phyloP scores from a whole-genome alignment of 1,140 invertebrate genomes.

The Bemisia tabaci region DNA sequence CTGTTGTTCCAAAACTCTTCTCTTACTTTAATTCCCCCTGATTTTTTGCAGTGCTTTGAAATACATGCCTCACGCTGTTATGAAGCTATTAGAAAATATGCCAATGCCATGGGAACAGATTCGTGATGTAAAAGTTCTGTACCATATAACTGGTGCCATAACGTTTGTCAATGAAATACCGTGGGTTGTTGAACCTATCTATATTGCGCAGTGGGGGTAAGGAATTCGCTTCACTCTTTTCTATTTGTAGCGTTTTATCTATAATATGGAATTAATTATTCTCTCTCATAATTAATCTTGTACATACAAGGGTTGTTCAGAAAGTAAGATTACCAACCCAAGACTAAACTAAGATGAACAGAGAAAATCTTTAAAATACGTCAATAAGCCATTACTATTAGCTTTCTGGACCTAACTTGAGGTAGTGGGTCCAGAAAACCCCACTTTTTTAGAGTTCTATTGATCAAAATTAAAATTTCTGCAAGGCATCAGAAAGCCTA shows the following conservation, averaged over 20 bases:
- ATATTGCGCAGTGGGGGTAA: conserved; percentile 98
- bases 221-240: conserved; percentile 16
- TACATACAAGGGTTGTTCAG: too few relatives aligned
- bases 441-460: too few relatives aligned
- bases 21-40: too few relatives aligned
- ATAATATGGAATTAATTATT: background rate
- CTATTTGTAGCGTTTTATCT: background rate
- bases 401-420: too few relatives aligned
- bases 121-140: conserved; percentile 90
- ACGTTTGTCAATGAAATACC: conserved; percentile 99
- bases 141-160: conserved; percentile 98
- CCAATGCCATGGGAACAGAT: conserved; percentile 99
- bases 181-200: conserved; percentile 98
- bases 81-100: conserved; percentile 99
- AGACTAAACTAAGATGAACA: too few relatives aligned
- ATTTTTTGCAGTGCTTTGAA: conserved; percentile 65
- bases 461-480: too few relatives aligned
- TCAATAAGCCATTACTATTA: too few relatives aligned
- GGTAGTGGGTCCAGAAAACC: too few relatives aligned
- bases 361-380: too few relatives aligned
- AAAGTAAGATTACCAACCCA: too few relatives aligned
- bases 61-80: conserved; percentile 99
- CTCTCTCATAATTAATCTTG: background rate
- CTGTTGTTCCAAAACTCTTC: conserved; percentile 6
- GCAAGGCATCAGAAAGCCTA: too few relatives aligned